Evolutionary conservation across 2,888 invertebrate genomes (phyloP).

Genomic region (Caenorhabditis uteleia): DNA sequence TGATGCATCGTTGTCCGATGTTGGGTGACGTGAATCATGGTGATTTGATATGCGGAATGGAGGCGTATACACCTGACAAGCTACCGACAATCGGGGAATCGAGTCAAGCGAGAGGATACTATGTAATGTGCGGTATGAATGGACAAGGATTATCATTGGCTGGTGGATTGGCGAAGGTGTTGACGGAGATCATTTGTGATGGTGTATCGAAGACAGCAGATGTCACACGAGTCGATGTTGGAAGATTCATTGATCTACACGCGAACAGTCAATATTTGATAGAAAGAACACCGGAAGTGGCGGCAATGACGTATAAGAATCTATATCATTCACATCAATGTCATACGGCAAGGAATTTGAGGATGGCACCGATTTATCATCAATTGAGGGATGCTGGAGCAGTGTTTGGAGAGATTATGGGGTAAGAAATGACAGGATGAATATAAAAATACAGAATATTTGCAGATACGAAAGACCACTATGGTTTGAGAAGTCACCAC

Average conservation of each 20-base stretch:
- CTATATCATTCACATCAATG: conserved; percentile 85
- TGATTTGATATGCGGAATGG: conserved; percentile 85
- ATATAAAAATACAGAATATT: background rate
- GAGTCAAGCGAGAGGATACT: conserved; percentile 88
- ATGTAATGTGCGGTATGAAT: conserved; percentile 93
- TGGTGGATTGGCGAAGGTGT: conserved; percentile 89
- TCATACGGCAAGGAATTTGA: conserved; percentile 77
- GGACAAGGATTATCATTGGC: conserved; percentile 93
- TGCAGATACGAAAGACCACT: conserved; percentile 84
- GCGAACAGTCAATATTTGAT: conserved; percentile 90
- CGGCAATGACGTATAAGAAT: conserved; percentile 60
- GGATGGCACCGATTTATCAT: conserved; percentile 93
- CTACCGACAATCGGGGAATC: conserved; percentile 93
- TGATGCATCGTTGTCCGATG: conserved; percentile 83
- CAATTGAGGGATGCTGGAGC: conserved; percentile 88
- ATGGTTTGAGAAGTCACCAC: conserved; percentile 79
- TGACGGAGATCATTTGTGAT: conserved; percentile 83
- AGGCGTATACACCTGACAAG: conserved; percentile 95
- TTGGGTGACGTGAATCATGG: conserved; percentile 81
- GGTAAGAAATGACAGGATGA: conserved; percentile 72
- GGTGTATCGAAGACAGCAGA: conserved; percentile 76
- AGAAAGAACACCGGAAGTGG: conserved; percentile 87
- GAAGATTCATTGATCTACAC: conserved; percentile 87
- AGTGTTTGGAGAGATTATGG: conserved; percentile 95
- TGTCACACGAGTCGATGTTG: conserved; percentile 87